Evolutionary conservation across 2,113 vertebrate genomes (phyloP), one percentile per base, ranked within the genome.

Genomic region (Mugil cephalus): DNA sequence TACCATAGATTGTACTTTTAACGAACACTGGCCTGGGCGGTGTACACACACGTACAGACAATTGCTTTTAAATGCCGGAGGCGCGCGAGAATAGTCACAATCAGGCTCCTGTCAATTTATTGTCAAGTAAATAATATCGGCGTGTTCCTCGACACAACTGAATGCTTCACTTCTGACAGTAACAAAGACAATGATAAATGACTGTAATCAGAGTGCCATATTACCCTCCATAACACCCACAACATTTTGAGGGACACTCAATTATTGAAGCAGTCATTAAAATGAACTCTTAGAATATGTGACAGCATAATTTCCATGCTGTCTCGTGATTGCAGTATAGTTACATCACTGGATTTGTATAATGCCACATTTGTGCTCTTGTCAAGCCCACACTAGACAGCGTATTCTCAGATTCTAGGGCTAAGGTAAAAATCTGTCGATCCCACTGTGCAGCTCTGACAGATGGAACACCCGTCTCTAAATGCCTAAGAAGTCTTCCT

Each of bases 281-380:
- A 80, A 78, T 36, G 14, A 68, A 78, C 65, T 83, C 62, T 47
- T 21, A 60, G 48, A 77, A 61, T 61, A 86, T 73, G 73, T 86
- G 88, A 84, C 85, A 86, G 76, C 14, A 48, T 76, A 63, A 86
- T 84, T 84, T 83, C n/a, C 80, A 80, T 51, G 69, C 75, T 75
- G 47, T 40, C 54, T 80, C 39, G 6, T 74, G 61, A 87, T 71
- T 83, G 75, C 77, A 45, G 55, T 56, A 51, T 35, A 47, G 80
- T 70, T 87, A 42, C 63, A 45, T 88, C 68, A 66, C 58, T 47
- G 2, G 43, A 56, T 70, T 52, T 58, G 51, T 56, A 51, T 80
- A 68, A 65, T 50, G 48, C 17, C 35, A 19, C 72, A 73, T 83
- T 86, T 63, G 73, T 69, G 63, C 39, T 55, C 40, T 35, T 2